A percentile compares a stretch with the other conserved stretches of the same genome.
Evolutionary conservation across 2,797 vertebrate genomes (phyloP).

Genomic region (Diceros bicornis): DNA sequence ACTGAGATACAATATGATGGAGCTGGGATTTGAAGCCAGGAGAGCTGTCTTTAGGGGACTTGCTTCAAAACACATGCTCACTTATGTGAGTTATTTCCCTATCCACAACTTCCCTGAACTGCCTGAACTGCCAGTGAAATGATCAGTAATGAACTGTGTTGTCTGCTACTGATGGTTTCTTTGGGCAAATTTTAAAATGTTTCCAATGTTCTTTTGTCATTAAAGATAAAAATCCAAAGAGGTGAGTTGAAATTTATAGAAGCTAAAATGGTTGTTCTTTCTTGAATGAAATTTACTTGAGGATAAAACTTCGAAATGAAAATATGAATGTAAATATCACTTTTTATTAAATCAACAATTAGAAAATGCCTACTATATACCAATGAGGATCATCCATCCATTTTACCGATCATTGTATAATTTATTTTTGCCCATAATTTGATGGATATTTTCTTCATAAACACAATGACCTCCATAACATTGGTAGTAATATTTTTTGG

Average conservation of each 20-base stretch:
- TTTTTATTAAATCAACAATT: constrained; percentile 52
- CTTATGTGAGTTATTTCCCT: constrained; percentile 3
- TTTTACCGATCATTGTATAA: neutral
- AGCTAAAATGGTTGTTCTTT: constrained; percentile 6
- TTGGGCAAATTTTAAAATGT: constrained; percentile 8
- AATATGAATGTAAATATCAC: constrained; percentile 52
- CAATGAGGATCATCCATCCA: neutral
- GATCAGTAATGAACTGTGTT: neutral
- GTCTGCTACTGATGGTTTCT: neutral
- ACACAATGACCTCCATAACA: neutral
- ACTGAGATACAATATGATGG: neutral
- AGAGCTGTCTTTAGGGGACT: neutral
- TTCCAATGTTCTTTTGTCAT: neutral
- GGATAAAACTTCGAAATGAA: constrained; percentile 55
- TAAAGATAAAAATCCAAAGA: constrained; percentile 29
- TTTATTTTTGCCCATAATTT: neutral
- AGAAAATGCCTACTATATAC: neutral
- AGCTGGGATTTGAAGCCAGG: neutral
- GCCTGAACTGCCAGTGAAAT: neutral
- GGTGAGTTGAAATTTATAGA: constrained; percentile 46
- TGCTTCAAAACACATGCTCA: neutral
- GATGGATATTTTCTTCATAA: constrained; percentile 5
- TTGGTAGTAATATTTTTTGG: neutral
- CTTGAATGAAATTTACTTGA: constrained; percentile 7
- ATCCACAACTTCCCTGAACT: neutral